A percentile compares a stretch with the other conserved stretches of the same genome.
Evolutionary conservation across 2,888 invertebrate genomes (phyloP).

Genomic region (Drosophila peninsularis): DNA sequence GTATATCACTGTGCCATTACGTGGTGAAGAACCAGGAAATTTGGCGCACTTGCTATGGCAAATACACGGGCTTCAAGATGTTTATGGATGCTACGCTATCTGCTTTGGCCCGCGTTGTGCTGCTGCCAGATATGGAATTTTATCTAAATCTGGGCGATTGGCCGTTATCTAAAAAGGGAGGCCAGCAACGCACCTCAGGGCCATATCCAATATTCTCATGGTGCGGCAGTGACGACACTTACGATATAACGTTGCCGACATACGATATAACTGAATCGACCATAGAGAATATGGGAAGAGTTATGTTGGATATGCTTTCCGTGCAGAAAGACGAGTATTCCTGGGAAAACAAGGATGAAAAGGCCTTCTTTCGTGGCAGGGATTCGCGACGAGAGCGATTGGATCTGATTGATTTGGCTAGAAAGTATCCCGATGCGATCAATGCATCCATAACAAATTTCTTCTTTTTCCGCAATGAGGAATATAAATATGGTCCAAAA

Average conservation of each 20-base stretch:
- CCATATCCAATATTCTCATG: conserved; percentile 95
- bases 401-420: conserved; percentile 91
- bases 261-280: conserved; percentile 97
- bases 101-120: conserved; percentile 92
- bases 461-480: conserved; percentile 96
- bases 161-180: conserved; percentile 90
- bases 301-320: conserved; percentile 94
- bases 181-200: conserved; percentile 84
- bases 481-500: conserved; percentile 93
- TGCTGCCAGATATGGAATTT: conserved; percentile 94
- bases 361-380: conserved; percentile 96
- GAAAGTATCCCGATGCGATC: conserved; percentile 90
- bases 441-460: conserved; percentile 97
- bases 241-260: conserved; percentile 97
- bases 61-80: conserved; percentile 97
- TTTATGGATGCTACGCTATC: conserved; percentile 95
- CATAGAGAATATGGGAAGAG: conserved; percentile 96
- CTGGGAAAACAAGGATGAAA: conserved; percentile 91
- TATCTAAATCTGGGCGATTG: conserved; percentile 98
- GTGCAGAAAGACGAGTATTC: conserved; percentile 90
- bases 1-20: conserved; percentile 96
- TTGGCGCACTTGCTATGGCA: conserved; percentile 95
- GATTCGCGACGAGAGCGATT: conserved; percentile 95
- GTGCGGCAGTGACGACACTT: conserved; percentile 95
- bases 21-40: conserved; percentile 92